Evolutionary conservation across 2,888 invertebrate genomes (phyloP).

Genomic region (Adela reaumurella): DNA sequence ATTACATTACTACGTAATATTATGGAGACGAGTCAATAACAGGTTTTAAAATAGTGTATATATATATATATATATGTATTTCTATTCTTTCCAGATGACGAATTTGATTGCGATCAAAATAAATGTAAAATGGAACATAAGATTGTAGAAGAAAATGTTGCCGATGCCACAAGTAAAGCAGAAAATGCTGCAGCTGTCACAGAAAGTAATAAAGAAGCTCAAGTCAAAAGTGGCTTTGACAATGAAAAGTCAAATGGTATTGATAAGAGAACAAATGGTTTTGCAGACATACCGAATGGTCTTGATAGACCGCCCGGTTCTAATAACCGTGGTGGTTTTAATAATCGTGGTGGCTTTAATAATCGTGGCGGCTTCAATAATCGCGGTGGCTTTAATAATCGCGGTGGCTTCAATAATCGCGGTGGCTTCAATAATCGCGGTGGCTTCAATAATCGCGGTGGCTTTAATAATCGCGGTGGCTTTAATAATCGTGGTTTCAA

Average conservation of each 20-base stretch:
- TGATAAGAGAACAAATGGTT: not conserved
- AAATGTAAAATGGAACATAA: too few relatives aligned
- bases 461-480: too few relatives aligned
- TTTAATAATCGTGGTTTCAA: not conserved
- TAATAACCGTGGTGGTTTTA: not conserved
- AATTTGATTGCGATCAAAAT: slow-evolving; percentile 35
- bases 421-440: not conserved
- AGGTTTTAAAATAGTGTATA: too few relatives aligned
- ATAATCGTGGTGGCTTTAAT: too few relatives aligned
- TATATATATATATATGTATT: too few relatives aligned
- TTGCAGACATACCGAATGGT: not conserved
- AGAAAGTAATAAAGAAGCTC: slow-evolving; percentile 5
- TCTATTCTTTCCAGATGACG: slow-evolving; percentile 46
- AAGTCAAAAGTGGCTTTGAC: slow-evolving; percentile 5
- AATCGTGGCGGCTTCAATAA: too few relatives aligned
- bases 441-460: not conserved
- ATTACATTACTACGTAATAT: too few relatives aligned
- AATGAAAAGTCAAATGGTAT: too few relatives aligned
- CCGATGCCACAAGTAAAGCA: slow-evolving; percentile 6
- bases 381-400: not conserved
- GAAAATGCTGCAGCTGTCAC: slow-evolving; percentile 3
- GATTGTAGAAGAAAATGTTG: too few relatives aligned
- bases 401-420: not conserved
- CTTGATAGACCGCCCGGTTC: not conserved
- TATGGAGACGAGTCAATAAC: too few relatives aligned